These are phyloP conservation scores for Diarsia mendica DNA, from an alignment of 2,888 invertebrate species.

Conservation along the genomic window DNA sequence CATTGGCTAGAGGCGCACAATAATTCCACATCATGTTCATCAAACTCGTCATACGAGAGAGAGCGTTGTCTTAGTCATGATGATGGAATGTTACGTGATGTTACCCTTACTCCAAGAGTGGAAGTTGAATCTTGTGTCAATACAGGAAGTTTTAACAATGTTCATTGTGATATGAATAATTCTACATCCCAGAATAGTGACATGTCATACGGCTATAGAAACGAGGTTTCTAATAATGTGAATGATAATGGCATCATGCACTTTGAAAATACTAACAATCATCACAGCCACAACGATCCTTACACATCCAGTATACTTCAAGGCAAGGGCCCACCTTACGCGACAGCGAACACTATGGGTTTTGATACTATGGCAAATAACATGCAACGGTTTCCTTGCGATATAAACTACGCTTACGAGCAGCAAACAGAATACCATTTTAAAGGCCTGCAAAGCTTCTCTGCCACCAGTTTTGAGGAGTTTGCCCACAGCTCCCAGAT, in stretches of 20 bases:
- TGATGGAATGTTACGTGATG: constrained; percentile 88
- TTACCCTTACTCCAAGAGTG: constrained; percentile 88
- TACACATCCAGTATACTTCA: constrained; percentile 86
- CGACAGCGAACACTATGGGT: constrained; percentile 75
- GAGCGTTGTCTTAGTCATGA: constrained; percentile 81
- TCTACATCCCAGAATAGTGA: constrained; percentile 69
- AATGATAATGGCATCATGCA: constrained; percentile 80
- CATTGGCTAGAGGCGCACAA: constrained; percentile 87
- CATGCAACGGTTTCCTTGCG: constrained; percentile 85
- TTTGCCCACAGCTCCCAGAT: constrained; percentile 89
- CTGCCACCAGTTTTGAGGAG: constrained; percentile 88
- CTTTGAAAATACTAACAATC: constrained; percentile 84
- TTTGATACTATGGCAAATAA: constrained; percentile 81
- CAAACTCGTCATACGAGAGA: constrained; percentile 82
- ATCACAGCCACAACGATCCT: constrained; percentile 82
- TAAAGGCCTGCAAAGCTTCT: constrained; percentile 86
- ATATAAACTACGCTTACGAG: constrained; percentile 86
- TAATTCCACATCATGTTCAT: constrained; percentile 78
- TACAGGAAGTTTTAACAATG: constrained; percentile 92
- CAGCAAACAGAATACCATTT: constrained; percentile 81
- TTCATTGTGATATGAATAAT: constrained; percentile 91
- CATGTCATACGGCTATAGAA: constrained; percentile 78
- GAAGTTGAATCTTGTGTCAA: constrained; percentile 92
- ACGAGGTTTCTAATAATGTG: constrained; percentile 85
- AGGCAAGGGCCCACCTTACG: constrained; percentile 85